A percentile compares a stretch with the other conserved stretches of the same genome.
These are phyloP conservation scores for Ditula angustiorana DNA, from an alignment of 2,888 invertebrate genomes.

Conservation along the genomic window DNA sequence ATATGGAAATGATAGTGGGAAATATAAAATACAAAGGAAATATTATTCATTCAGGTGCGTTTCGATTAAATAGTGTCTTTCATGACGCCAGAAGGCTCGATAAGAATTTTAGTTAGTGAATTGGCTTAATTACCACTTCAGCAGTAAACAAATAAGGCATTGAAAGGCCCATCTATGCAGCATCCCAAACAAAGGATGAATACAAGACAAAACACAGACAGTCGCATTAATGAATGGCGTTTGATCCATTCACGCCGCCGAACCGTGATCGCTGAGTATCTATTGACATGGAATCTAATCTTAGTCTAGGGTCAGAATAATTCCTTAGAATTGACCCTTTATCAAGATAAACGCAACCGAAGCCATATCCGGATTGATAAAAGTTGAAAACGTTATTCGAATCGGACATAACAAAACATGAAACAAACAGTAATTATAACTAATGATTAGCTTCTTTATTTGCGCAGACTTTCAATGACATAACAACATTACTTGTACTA, in stretches of 20 bases:
- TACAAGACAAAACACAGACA: slow-evolving; percentile 2
- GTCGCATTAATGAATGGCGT: slow-evolving; percentile 8
- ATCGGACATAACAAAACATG: not conserved
- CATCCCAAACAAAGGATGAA: slow-evolving; percentile 25
- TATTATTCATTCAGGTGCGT: too few relatives aligned
- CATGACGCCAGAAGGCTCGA: too few relatives aligned
- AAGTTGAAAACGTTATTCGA: slow-evolving; percentile 1
- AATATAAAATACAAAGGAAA: too few relatives aligned
- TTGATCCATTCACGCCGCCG: slow-evolving; percentile 10
- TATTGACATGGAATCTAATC: slow-evolving; percentile 26
- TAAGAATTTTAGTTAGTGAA: too few relatives aligned
- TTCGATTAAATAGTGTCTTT: too few relatives aligned
- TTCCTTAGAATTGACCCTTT: slow-evolving; percentile 52
- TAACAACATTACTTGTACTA: not conserved
- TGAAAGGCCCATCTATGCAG: not conserved
- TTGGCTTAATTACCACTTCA: too few relatives aligned
- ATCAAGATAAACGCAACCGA: slow-evolving; percentile 13
- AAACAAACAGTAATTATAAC: slow-evolving; percentile 5
- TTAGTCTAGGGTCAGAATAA: slow-evolving; percentile 38
- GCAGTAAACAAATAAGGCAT: not conserved
- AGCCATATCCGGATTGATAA: slow-evolving; percentile 23
- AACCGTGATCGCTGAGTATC: slow-evolving; percentile 17
- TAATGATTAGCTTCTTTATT: not conserved
- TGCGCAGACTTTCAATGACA: not conserved
- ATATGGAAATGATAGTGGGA: too few relatives aligned